These are phyloP conservation scores for Eumaeus atala DNA, from an alignment of 1,140 invertebrate species.

Conservation along the genomic window DNA sequence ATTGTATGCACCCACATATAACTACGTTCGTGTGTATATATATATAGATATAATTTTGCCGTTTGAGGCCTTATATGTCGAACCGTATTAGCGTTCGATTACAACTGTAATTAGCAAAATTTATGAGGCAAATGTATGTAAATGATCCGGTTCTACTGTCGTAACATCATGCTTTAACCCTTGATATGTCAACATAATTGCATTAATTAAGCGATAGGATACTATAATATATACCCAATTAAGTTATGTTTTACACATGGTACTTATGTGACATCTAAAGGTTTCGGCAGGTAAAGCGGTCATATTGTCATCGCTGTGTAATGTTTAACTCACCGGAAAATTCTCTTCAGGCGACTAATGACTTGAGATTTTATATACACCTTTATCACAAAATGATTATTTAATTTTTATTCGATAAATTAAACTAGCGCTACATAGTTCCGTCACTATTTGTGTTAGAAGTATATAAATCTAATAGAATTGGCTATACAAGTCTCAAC, in stretches of 20 bases:
- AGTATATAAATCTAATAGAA: not conserved
- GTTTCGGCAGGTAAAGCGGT: conserved; percentile 4
- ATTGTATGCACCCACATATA: no score
- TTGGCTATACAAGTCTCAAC: not conserved
- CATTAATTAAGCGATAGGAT: no score
- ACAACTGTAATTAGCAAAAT: no score
- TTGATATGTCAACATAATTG: no score
- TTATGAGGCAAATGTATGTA: no score
- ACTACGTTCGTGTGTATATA: no score
- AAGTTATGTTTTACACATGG: not conserved
- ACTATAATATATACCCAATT: no score
- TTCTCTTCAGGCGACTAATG: conserved; percentile 71
- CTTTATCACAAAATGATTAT: conserved; percentile 24
- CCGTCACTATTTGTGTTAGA: not conserved
- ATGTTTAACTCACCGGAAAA: conserved; percentile 58
- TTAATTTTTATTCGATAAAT: conserved; percentile 17
- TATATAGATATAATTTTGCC: no score
- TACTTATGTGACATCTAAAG: not conserved
- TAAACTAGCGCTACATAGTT: conserved; percentile 2
- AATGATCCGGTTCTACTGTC: no score
- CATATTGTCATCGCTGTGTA: not conserved
- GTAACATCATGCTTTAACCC: no score
- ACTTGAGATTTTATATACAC: conserved; percentile 65
- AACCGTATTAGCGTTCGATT: no score
- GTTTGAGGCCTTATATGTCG: no score